Evolutionary conservation across 2,113 vertebrate genomes (phyloP).

Genomic region (Nipponia nippon): DNA sequence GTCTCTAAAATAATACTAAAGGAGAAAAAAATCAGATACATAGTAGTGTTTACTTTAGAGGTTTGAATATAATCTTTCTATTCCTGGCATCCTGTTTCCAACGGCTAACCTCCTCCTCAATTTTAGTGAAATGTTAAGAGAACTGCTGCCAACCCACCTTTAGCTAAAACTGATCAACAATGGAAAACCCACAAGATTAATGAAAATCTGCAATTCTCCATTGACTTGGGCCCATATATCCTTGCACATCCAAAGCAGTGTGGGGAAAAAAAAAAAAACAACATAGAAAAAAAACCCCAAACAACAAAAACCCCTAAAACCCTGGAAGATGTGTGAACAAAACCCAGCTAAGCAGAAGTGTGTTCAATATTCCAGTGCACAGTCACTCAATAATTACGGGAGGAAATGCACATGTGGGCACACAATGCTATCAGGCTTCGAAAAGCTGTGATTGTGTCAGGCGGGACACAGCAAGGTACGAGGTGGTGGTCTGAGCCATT

Average conservation of each 20-base stretch:
- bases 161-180: neutral
- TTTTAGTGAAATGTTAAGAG: neutral
- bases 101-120: neutral
- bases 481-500: neutral
- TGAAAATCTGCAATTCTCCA: neutral
- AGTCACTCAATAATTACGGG: neutral
- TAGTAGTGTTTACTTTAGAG: neutral
- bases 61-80: neutral
- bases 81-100: neutral
- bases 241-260: neutral
- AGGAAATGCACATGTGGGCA: accelerated
- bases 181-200: neutral
- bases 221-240: neutral
- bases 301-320: neutral
- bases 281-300: no score
- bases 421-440: neutral
- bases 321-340: neutral
- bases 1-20: neutral
- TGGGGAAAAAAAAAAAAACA: neutral
- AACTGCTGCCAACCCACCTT: neutral
- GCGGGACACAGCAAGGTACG: neutral
- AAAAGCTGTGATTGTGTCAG: neutral
- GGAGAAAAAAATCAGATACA: neutral
- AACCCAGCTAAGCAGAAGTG: neutral
- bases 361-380: neutral